phyloP scores from a whole-genome alignment of 2,113 vertebrate species.

The Stomatorhinus ivindoensis region DNA sequence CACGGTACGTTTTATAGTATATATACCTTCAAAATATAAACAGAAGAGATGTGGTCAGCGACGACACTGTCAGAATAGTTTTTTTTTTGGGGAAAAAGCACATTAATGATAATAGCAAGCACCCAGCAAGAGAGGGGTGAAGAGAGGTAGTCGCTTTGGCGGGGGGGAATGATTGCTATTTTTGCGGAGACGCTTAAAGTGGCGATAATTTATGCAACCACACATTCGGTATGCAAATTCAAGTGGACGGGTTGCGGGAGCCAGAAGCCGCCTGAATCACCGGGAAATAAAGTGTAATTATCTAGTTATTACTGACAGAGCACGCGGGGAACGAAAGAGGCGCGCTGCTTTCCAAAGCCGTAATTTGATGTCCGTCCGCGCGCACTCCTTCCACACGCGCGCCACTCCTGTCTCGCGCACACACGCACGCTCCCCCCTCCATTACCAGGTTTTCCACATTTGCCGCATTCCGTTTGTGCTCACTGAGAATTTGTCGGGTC shows the following conservation, averaged over 20 bases:
- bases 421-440: neutral
- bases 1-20: neutral
- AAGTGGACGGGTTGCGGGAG: slow-evolving; percentile 55
- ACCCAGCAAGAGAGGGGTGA: slow-evolving; percentile 43
- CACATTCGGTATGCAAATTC: slow-evolving; percentile 72
- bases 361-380: slow-evolving; percentile 68
- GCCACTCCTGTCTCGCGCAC: slow-evolving; percentile 41
- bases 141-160: slow-evolving; percentile 45
- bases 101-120: slow-evolving; percentile 68
- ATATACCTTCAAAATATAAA: slow-evolving; percentile 3
- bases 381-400: slow-evolving; percentile 36
- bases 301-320: slow-evolving; percentile 65
- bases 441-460: neutral
- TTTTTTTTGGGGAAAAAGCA: slow-evolving; percentile 52
- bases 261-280: slow-evolving; percentile 60
- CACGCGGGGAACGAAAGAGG: slow-evolving; percentile 53
- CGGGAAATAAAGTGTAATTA: slow-evolving; percentile 73
- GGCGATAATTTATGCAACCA: slow-evolving; percentile 70
- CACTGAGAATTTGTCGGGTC: neutral
- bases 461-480: neutral
- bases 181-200: slow-evolving; percentile 61
- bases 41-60: slow-evolving; percentile 39
- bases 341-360: slow-evolving; percentile 57
- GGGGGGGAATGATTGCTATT: slow-evolving; percentile 66
- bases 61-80: slow-evolving; percentile 55